Percentiles rank a stretch among this genome's conserved stretches.
phyloP scores from a whole-genome alignment of 2,797 vertebrate genomes.

The Caiman crocodilus region DNA sequence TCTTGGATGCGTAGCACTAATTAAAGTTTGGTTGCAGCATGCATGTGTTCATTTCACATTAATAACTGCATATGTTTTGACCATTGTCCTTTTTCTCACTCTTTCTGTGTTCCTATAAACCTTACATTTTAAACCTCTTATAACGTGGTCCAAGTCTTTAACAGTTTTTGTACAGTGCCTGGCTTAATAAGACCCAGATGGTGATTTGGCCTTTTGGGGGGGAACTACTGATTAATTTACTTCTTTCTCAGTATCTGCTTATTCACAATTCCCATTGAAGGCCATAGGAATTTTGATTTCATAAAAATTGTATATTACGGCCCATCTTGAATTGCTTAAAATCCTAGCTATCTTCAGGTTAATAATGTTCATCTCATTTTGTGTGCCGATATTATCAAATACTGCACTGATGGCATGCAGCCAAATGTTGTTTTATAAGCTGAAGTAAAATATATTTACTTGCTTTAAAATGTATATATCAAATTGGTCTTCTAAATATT shows the following conservation, averaged over 20 bases:
- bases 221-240: background rate
- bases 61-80: background rate
- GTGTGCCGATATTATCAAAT: background rate
- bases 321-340: background rate
- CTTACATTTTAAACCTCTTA: rapidly evolving
- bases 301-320: background rate
- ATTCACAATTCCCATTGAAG: background rate
- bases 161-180: background rate
- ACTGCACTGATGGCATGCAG: background rate
- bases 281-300: background rate
- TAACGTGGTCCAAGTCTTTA: background rate
- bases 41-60: rapidly evolving
- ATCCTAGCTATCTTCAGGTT: background rate
- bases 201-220: background rate
- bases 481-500: background rate
- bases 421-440: background rate
- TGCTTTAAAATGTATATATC: background rate
- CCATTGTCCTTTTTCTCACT: background rate
- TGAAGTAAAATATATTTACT: slow-evolving; percentile 1
- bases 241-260: background rate
- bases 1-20: background rate
- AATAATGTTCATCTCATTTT: background rate
- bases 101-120: background rate
- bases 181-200: background rate
- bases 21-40: background rate